phyloP scores from a whole-genome alignment of 2,888 invertebrate species.

The Drosophila affinis region DNA sequence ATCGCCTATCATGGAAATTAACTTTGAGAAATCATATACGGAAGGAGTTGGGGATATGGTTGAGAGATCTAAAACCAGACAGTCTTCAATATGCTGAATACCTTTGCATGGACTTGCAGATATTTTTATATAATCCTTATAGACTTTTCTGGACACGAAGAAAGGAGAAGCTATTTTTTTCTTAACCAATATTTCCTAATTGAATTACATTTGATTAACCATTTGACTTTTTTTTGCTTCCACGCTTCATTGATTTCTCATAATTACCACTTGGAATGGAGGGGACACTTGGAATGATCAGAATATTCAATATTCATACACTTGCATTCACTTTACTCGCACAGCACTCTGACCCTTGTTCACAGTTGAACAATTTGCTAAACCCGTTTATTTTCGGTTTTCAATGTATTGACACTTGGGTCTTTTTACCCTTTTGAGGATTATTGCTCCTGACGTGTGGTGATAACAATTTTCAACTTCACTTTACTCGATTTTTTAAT shows the following conservation, averaged over 20 bases:
- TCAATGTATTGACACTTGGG: slow-evolving; percentile 32
- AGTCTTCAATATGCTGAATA: background rate
- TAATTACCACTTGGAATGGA: background rate
- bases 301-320: slow-evolving; percentile 22
- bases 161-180: background rate
- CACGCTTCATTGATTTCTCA: background rate
- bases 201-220: background rate
- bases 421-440: slow-evolving; percentile 4
- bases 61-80: background rate
- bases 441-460: slow-evolving; percentile 24
- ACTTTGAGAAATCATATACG: no score
- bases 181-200: no score
- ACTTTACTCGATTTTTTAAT: slow-evolving; percentile 56
- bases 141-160: background rate
- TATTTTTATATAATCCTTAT: background rate
- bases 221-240: slow-evolving; percentile 1
- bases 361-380: slow-evolving; percentile 21
- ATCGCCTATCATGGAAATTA: background rate
- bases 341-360: slow-evolving; percentile 17
- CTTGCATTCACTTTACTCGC: slow-evolving; percentile 22
- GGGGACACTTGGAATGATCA: background rate
- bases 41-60: background rate
- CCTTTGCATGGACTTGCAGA: background rate
- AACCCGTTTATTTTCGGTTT: slow-evolving; percentile 25
- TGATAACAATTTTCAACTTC: slow-evolving; percentile 43